A percentile compares a stretch with the other conserved stretches of the same genome.
These are phyloP conservation scores for Colostygia pectinataria DNA, from an alignment of 2,888 invertebrate species.

Conservation along the genomic window DNA sequence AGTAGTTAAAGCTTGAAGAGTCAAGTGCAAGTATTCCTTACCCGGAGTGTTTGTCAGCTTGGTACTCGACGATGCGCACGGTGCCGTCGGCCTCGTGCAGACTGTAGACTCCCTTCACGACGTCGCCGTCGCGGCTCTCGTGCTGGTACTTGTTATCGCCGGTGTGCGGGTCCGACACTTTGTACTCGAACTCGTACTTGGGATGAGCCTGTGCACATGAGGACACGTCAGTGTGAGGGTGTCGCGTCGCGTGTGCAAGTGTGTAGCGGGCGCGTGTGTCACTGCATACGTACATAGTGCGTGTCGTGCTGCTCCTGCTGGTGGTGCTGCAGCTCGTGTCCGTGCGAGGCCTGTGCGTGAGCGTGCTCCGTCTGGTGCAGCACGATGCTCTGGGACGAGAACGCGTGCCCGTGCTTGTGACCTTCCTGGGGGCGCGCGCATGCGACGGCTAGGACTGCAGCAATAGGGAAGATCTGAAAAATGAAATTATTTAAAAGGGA, in stretches of 20 bases:
- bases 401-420: slow-evolving; percentile 33
- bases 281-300: slow-evolving; percentile 23
- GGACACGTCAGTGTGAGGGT: slow-evolving; percentile 3
- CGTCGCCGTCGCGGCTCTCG: slow-evolving; percentile 80
- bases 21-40: slow-evolving; percentile 45
- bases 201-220: slow-evolving; percentile 61
- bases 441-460: neutral
- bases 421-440: slow-evolving; percentile 20
- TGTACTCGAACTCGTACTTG: slow-evolving; percentile 79
- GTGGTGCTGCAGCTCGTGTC: slow-evolving; percentile 20
- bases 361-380: slow-evolving; percentile 39
- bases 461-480: slow-evolving; percentile 9
- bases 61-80: slow-evolving; percentile 80
- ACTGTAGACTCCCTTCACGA: slow-evolving; percentile 81
- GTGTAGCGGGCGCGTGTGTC: neutral
- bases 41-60: slow-evolving; percentile 76
- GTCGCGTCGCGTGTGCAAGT: neutral
- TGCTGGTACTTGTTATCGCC: slow-evolving; percentile 81
- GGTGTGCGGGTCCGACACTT: slow-evolving; percentile 78
- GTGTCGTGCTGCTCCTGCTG: slow-evolving; percentile 16
- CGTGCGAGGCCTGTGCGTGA: slow-evolving; percentile 16
- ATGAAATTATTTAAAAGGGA: no score
- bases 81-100: slow-evolving; percentile 82
- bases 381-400: slow-evolving; percentile 49
- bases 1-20: no score